Base-by-base conservation (phyloP, 2,113 vertebrate species). In the Oxygymnocypris stewartii region DNA sequence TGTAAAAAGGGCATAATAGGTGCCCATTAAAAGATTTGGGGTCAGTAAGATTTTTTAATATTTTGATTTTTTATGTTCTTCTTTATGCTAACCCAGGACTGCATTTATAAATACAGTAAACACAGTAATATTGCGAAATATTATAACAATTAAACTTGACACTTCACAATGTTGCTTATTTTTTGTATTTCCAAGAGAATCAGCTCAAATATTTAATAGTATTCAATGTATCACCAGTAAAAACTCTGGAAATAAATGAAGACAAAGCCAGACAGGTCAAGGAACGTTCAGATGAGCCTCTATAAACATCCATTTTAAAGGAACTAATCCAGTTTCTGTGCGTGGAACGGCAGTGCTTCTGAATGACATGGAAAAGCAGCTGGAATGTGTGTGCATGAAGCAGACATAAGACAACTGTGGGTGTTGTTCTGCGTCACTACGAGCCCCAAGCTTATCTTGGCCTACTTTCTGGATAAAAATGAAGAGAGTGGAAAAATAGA, bases 391-490 rank as follows among this genome's bases (percentile, higher is more conserved):
- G 84, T 78, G 79, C 4, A 67, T 31, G n/a, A 49, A 37, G 31
- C 37, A 82, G 20, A 61, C 37, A 83, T 31, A 37, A 87, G 86
- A 87, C 67, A 28, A 86, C 89, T 31, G 90, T 91, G 93, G 91
- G 91, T 92, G 92, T 85, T 92, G 90, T 91, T 92, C 85, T 91
- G 90, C 84, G 65, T 88, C 88, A 90, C 73, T 89, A 90, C 84
- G 88, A 93, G 92, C 94, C 94, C 20, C 90, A 86, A 94, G 94
- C 93, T 92, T 89, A 92, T 92, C 89, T 90, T 94, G 94, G 84
- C 93, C 94, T 94, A 95, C 91, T 94, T 93, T 28, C 77, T 54
- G 85, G 86, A 82, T 89, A 91, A 92, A 90, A 90, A 82, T 75
- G 80, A 51, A 84, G 44, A 78, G 69, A 57, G 69, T 51, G 73